A percentile compares a stretch with the other conserved stretches of the same genome.
Conservation (phyloP, 1,140 invertebrate species). For the Tetramorium parvispinum region DNA sequence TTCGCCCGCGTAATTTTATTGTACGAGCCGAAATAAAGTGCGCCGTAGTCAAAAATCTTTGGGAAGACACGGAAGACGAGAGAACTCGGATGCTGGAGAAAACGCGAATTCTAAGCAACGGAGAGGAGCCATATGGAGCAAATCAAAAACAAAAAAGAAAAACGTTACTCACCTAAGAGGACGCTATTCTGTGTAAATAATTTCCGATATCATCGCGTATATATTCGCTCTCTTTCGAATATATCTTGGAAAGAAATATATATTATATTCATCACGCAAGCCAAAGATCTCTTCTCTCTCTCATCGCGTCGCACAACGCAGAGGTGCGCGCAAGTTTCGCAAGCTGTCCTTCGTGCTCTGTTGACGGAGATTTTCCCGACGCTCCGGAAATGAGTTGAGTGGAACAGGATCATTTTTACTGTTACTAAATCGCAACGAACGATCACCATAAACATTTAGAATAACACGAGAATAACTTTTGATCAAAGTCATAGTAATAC, state of each 20-base stretch:
- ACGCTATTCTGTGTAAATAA: slow-evolving; percentile 53
- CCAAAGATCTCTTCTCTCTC: slow-evolving; percentile 41
- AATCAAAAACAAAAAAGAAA: slow-evolving; percentile 42
- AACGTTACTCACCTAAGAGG: slow-evolving; percentile 41
- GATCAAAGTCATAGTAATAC: background rate
- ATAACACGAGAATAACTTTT: background rate
- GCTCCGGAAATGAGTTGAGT: background rate
- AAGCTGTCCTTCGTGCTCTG: background rate
- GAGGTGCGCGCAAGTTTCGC: slow-evolving; percentile 1
- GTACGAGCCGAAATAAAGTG: slow-evolving; percentile 13
- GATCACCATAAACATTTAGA: background rate
- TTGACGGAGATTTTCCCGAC: background rate
- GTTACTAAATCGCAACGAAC: background rate
- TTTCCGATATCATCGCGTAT: slow-evolving; percentile 42
- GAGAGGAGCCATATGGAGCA: slow-evolving; percentile 31
- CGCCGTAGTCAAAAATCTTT: slow-evolving; percentile 4
- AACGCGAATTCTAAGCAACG: slow-evolving; percentile 35
- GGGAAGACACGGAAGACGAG: slow-evolving; percentile 22
- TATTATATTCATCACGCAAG: slow-evolving; percentile 45
- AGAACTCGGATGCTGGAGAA: slow-evolving; percentile 41
- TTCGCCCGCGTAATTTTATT: slow-evolving; percentile 36
- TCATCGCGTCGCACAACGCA: slow-evolving; percentile 14
- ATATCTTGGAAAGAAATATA: slow-evolving; percentile 36
- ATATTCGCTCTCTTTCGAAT: slow-evolving; percentile 27
- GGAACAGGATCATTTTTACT: background rate